Evolutionary conservation across 2,797 vertebrate genomes (phyloP).

Genomic region (Gephyroberyx darwinii): DNA sequence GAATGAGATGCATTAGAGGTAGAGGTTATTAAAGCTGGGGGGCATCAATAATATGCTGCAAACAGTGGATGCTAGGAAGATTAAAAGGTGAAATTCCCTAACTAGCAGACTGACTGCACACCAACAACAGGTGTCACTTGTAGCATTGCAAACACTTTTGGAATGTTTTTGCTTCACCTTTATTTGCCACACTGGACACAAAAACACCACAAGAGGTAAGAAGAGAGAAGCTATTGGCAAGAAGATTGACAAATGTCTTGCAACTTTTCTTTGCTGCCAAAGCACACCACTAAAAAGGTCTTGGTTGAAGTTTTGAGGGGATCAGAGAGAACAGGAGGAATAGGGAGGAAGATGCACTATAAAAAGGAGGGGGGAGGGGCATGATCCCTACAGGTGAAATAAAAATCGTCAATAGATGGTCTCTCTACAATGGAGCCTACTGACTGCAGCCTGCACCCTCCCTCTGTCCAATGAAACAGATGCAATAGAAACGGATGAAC

Average conservation of each 20-base stretch:
- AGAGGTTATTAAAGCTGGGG: slow-evolving; percentile 59
- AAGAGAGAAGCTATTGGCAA: slow-evolving; percentile 38
- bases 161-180: slow-evolving; percentile 62
- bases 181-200: slow-evolving; percentile 52
- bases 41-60: slow-evolving; percentile 48
- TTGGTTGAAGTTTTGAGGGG: slow-evolving; percentile 50
- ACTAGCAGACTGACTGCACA: slow-evolving; percentile 39
- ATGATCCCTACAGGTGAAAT: slow-evolving; percentile 97
- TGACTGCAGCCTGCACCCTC: slow-evolving; percentile 85
- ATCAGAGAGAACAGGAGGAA: slow-evolving; percentile 65
- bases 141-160: slow-evolving; percentile 22
- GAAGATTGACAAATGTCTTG: slow-evolving; percentile 45
- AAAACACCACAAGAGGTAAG: slow-evolving; percentile 39
- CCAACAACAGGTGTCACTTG: slow-evolving; percentile 43
- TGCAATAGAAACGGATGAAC: slow-evolving; percentile 99
- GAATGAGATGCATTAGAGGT: slow-evolving; percentile 51
- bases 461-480: slow-evolving; percentile 95
- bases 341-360: slow-evolving; percentile 49
- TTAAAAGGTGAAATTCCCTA: slow-evolving; percentile 73
- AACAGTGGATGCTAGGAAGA: slow-evolving; percentile 57
- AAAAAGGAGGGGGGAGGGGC: slow-evolving; percentile 65
- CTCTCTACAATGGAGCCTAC: slow-evolving; percentile 82
- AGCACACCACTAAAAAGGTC: slow-evolving; percentile 33
- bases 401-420: slow-evolving; percentile 66
- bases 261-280: slow-evolving; percentile 42